A percentile compares a stretch with the other conserved stretches of the same genome.
phyloP scores from a whole-genome alignment of 2,797 vertebrate genomes.

The Galago senegalensis region DNA sequence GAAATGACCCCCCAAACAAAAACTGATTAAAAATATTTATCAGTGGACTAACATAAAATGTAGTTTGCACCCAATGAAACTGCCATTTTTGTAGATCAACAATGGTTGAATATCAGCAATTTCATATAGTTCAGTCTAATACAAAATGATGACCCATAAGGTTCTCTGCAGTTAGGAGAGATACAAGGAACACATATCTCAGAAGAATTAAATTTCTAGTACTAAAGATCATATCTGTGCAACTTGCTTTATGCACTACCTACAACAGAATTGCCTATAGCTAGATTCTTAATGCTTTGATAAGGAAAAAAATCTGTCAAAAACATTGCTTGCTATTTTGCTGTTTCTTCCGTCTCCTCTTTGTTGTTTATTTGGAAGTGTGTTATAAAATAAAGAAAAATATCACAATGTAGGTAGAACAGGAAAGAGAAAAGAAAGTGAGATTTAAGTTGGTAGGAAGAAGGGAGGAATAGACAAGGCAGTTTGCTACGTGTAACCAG shows the following conservation, averaged over 20 bases:
- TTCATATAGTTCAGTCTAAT: constrained; percentile 50
- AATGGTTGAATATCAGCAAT: neutral
- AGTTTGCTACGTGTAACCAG: neutral
- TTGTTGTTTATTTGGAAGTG: constrained; percentile 58
- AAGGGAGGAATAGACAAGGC: neutral
- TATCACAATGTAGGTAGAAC: neutral
- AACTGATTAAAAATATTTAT: constrained; percentile 64
- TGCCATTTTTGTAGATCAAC: constrained; percentile 45
- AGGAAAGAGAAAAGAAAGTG: neutral
- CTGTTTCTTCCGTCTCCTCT: constrained; percentile 54
- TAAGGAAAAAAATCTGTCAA: constrained; percentile 53
- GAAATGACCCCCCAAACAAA: neutral
- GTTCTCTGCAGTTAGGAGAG: constrained; percentile 53
- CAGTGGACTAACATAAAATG: constrained; percentile 25
- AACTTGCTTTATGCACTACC: constrained; percentile 61
- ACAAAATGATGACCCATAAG: constrained; percentile 58
- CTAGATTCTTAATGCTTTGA: constrained; percentile 72
- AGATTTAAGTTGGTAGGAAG: neutral
- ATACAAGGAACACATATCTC: neutral
- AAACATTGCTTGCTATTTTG: constrained; percentile 70
- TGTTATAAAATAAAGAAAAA: constrained; percentile 24
- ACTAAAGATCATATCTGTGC: constrained; percentile 54
- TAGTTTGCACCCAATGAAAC: constrained; percentile 13
- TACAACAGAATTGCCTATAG: constrained; percentile 68
- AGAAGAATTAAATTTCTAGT: constrained; percentile 71